Evolutionary conservation across 1,140 invertebrate species (phyloP).

Genomic region (Marisa cornuarietis): DNA sequence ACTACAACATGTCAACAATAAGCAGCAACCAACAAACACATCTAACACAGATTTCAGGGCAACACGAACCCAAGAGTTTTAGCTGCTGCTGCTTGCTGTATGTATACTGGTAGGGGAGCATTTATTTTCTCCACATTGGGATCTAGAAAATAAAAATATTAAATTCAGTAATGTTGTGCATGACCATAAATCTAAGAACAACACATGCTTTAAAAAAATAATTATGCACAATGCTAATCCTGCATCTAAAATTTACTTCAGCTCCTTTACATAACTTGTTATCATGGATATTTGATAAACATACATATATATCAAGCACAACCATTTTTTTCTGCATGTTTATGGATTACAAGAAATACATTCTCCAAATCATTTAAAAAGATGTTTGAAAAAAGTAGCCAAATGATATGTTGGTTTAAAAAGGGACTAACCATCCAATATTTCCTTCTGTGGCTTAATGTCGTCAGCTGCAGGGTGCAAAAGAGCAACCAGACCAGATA

Average conservation of each 20-base stretch:
- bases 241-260: no score
- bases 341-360: no score
- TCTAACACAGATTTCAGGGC: no score
- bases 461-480: constrained; percentile 61
- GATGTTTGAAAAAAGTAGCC: background rate
- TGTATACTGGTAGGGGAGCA: constrained; percentile 61
- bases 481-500: constrained; percentile 60
- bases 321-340: no score
- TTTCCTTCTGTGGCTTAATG: constrained; percentile 45
- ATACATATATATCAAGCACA: no score
- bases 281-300: no score
- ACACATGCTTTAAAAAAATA: no score
- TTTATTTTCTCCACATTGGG: constrained; percentile 51
- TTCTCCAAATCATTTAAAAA: no score
- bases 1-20: background rate
- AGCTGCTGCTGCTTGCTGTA: constrained; percentile 66
- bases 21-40: background rate
- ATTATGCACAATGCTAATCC: no score
- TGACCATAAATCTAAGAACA: no score
- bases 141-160: constrained; percentile 44
- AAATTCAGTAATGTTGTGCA: background rate
- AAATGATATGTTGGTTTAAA: background rate
- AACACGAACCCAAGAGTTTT: constrained; percentile 62
- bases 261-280: no score
- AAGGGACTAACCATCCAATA: constrained; percentile 40